Base-by-base conservation (phyloP, 1,140 invertebrate species). In the Halotydeus destructor region DNA sequence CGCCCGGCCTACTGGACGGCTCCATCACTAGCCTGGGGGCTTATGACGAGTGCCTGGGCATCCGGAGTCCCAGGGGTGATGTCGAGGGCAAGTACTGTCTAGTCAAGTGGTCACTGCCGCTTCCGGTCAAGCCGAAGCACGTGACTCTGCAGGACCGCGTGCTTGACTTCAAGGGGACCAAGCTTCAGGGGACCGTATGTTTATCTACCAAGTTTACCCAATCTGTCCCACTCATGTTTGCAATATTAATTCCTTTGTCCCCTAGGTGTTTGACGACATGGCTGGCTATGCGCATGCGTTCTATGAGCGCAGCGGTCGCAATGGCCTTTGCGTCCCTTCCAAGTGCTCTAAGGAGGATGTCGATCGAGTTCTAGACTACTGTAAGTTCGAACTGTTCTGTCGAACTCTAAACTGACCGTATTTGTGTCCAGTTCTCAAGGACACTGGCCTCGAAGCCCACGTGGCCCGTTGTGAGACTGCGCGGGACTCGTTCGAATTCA, bases 11-110 rank as follows among this genome's bases (percentile, higher is more conserved):
- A 2, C 35, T 52, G 5, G 41, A 38, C 11, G 50, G 50, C 6
- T 44, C 46, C 0, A 44, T 47, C 6, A 50, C 44, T 12, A 37
- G 47, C 28, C 45, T 52, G n/a, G 50, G 50, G 11, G 42, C 44
- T 3, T 52, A 42, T 25, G 50, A 52, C 26, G 44, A 52, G 18
- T 52, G 50, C 24, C 36, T 52, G 3, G 37, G 34, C 4, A 48
- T 49, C 34, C 2, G 41, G 5, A 8, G 18, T 14, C 11, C 23
- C 11, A 25, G 18, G 11, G 26, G 16, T 25, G 2, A 3, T 16
- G 22, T 37, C 21, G 6, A 21, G 19, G 45, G 39, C 3, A 22
- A 46, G 38, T 46, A 42, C 32, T 46, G 45, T 25, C 12, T 46
- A 22, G 9, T 42, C 21, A 36, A 42, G 18, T 42, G 32, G 26